Conservation (phyloP, 2,888 invertebrate species). For the Cabera pusaria region DNA sequence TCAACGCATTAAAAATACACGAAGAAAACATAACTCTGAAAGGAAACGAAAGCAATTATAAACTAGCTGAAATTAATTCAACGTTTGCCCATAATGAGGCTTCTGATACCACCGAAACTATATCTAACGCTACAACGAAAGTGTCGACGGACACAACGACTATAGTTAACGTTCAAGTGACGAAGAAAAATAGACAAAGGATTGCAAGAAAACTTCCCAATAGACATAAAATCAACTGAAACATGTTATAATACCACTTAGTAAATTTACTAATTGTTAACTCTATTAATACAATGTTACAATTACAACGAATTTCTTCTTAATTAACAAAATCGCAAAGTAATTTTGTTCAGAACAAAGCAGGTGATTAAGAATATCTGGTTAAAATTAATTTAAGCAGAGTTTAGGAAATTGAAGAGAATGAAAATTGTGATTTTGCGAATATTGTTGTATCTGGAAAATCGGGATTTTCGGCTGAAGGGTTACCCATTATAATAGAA, state of each 20-base stretch:
- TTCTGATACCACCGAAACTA: too few species aligned
- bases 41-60: too few species aligned
- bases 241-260: constrained; percentile 17
- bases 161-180: constrained; percentile 26
- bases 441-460: constrained; percentile 29
- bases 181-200: constrained; percentile 44
- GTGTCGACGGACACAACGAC: constrained; percentile 7
- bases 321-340: constrained; percentile 7
- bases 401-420: constrained; percentile 3
- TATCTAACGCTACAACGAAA: too few species aligned
- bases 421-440: constrained; percentile 10
- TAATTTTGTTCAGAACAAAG: constrained; percentile 8
- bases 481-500: constrained; percentile 36
- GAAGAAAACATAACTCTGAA: too few species aligned
- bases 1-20: constrained; percentile 13
- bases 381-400: constrained; percentile 31
- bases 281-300: background rate
- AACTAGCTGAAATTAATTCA: too few species aligned
- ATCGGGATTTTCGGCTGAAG: constrained; percentile 23
- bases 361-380: constrained; percentile 18
- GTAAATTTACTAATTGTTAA: background rate
- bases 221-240: constrained; percentile 43
- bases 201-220: constrained; percentile 38
- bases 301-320: constrained; percentile 2
- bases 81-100: too few species aligned